Conservation (phyloP, 2,797 vertebrate species). For the Lepidocolaptes lacrymiger region DNA sequence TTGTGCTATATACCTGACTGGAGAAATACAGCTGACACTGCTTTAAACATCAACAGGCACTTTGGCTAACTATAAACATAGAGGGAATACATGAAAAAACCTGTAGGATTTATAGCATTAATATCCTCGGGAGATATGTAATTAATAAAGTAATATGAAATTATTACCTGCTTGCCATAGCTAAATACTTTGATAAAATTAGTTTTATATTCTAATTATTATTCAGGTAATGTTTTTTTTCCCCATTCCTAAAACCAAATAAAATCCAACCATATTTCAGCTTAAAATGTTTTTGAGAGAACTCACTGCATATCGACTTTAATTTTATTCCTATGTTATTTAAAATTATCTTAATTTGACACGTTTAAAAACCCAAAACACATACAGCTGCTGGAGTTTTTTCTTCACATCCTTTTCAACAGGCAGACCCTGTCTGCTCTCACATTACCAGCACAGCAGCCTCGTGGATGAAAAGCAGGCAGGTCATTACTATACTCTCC, state of each 20-base stretch:
- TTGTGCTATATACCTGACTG: neutral
- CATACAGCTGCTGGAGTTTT: neutral
- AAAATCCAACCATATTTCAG: neutral
- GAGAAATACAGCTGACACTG: neutral
- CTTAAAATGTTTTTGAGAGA: neutral
- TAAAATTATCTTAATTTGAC: neutral
- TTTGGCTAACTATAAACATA: neutral
- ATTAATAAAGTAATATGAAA: neutral
- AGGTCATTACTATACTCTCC: neutral
- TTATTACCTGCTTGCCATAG: neutral
- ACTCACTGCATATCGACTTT: neutral
- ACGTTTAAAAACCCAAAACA: neutral
- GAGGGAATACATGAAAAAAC: neutral
- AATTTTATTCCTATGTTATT: neutral
- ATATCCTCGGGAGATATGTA: neutral
- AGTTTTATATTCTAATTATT: neutral
- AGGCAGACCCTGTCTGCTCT: neutral
- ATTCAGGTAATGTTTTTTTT: neutral
- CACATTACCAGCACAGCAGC: neutral
- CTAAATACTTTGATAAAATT: neutral
- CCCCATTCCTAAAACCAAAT: neutral
- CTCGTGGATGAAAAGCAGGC: neutral
- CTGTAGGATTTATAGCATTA: neutral
- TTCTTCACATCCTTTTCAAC: neutral
- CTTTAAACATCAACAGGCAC: neutral